Evolutionary conservation across 1,140 invertebrate genomes (phyloP), one percentile per base, ranked within the genome.

Genomic region (Sesamia nonagrioides): DNA sequence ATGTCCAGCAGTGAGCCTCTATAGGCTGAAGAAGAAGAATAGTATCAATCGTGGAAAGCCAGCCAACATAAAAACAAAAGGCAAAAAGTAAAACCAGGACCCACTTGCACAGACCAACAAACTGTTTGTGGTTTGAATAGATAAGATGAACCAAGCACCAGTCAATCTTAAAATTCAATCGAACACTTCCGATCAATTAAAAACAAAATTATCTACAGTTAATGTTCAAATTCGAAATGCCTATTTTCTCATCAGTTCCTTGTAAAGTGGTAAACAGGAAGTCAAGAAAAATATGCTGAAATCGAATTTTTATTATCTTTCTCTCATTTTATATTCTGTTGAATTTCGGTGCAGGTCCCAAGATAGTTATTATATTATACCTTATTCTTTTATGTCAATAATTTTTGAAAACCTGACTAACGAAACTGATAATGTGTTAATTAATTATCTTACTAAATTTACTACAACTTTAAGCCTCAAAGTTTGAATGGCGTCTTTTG

Each of bases 11-110:
- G n/a, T n/a, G n/a, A n/a, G n/a, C n/a, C n/a, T n/a, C n/a, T n/a
- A n/a, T n/a, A n/a, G n/a, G n/a, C n/a, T n/a, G n/a, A n/a, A n/a
- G n/a, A n/a, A n/a, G n/a, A 66, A 66, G 37, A 66, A 42, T 66
- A 21, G 37, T 66, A 13, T 66, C 15, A 18, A 8, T 66, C 18
- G 42, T 37, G 17, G 37, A 17, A 66, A 42, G n/a, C 56, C 33
- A 60, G 61, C 42, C 37, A 13, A 13, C 35, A 63, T 40, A 40
- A 37, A 66, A 66, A 66, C 42, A n/a, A 17, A 40, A 66, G 61
- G 37, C 42, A 66, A 66, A 66, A 66, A 37, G n/a, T n/a, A 18
- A n/a, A 6, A 11, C 3, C 52, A 56, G 52, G 4, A 0, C 21
- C 11, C 15, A 35, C 61, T 40, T 40, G 6, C 37, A 40, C 37